Evolutionary conservation across 2,888 invertebrate species (phyloP), one percentile per base, ranked within the genome.

Genomic region (Meghimatium bilineatum): DNA sequence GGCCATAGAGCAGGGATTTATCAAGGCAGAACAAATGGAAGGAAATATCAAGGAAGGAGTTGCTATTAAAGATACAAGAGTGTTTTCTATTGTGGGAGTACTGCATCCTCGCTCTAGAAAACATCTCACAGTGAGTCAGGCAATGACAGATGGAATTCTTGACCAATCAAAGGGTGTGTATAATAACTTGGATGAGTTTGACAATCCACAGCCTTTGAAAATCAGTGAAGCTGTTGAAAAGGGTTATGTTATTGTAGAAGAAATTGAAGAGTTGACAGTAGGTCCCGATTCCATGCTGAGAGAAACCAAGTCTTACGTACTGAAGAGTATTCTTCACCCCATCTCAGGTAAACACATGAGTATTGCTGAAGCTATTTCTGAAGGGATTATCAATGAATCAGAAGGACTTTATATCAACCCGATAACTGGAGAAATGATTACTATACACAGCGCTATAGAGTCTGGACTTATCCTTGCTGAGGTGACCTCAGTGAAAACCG

Each of bases 41-140:
- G 82, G 96, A 97, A 84, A 96, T 96, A 75, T 87, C 34, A 96
- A 96, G 91, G 96, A 97, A 91, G 95, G 86, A 29, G 87, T 88
- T 49, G 88, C 91, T 29, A 88, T 91, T n/a, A 91, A 90, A 85
- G 95, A 95, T 86, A 95, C 95, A 32, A 95, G 97, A 93, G 96
- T 98, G 32, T 97, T 98, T 85, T 96, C 97, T 29, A 92, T 93
- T 89, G 96, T 96, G 90, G 97, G 96, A 90, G 95, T 96, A 90
- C 95, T 99, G 81, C 97, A 99, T 93, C 97, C 98, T 0, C 96
- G 96, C 93, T 96, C 96, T 44, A 98, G 98, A 17, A 96, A 97
- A 93, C 95, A 97, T 87, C 94, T 98, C 86, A 96, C 98, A 91
- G 95, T 96, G 8, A 90, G 90, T 77, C 91, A 93, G 83, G 94